These are phyloP conservation scores for Neocloeon triangulifer DNA, from an alignment of 1,140 invertebrate species.

Conservation along the genomic window DNA sequence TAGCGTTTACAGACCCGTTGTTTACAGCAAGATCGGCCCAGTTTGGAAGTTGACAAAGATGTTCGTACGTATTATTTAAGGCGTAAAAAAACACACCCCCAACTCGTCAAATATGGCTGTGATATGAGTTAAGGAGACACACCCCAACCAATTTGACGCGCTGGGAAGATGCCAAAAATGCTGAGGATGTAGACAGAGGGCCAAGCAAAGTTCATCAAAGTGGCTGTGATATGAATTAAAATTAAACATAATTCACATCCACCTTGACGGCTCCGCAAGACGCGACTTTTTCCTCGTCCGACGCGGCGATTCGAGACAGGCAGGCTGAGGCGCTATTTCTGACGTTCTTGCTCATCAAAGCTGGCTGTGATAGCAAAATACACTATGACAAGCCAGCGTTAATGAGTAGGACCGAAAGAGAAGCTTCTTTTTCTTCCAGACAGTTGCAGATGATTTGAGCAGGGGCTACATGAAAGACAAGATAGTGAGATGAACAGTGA, in stretches of 20 bases:
- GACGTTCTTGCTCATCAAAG: slow-evolving; percentile 50
- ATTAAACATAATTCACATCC: slow-evolving; percentile 39
- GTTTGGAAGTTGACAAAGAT: background rate
- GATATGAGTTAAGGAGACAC: slow-evolving; percentile 58
- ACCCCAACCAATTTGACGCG: slow-evolving; percentile 63
- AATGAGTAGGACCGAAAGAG: slow-evolving; percentile 30
- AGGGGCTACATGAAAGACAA: slow-evolving; percentile 64
- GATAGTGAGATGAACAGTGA: slow-evolving; percentile 56
- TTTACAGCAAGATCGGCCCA: too few species aligned
- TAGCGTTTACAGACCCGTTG: background rate
- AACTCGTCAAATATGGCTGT: slow-evolving; percentile 75
- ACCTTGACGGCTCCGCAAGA: slow-evolving; percentile 33
- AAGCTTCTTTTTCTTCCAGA: too few species aligned
- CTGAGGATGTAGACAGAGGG: too few species aligned
- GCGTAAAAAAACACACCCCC: slow-evolving; percentile 15
- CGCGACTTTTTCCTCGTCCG: background rate
- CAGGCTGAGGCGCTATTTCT: slow-evolving; percentile 18
- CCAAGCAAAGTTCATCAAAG: slow-evolving; percentile 41
- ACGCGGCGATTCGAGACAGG: too few species aligned
- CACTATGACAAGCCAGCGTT: slow-evolving; percentile 58
- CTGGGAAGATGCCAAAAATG: too few species aligned
- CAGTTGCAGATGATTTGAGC: slow-evolving; percentile 4
- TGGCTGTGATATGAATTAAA: slow-evolving; percentile 52
- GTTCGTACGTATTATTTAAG: too few species aligned
- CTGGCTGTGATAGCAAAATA: slow-evolving; percentile 52